Evolutionary conservation across 2,888 invertebrate genomes (phyloP).

Genomic region (Leptodirus hochenwartii): DNA sequence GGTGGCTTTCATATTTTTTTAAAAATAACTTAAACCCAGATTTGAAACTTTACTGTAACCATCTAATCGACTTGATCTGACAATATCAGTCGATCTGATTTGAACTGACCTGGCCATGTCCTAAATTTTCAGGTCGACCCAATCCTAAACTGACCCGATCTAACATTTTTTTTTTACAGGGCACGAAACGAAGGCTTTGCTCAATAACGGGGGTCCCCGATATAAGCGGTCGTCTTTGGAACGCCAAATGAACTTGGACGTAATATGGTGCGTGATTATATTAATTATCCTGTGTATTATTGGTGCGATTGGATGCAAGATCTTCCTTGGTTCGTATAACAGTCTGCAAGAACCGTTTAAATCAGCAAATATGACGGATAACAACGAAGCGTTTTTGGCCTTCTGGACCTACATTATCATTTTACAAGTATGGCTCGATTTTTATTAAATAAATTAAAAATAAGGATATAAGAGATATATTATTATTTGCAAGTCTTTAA

Average conservation of each 20-base stretch:
- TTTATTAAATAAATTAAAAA: too few relatives aligned
- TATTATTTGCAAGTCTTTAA: too few relatives aligned
- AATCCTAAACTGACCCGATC: slow-evolving; percentile 3
- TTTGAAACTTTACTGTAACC: too few relatives aligned
- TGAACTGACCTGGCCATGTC: too few relatives aligned
- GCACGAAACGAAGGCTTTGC: slow-evolving; percentile 94
- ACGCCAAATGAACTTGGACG: slow-evolving; percentile 86
- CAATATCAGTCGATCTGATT: too few relatives aligned
- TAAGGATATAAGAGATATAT: too few relatives aligned
- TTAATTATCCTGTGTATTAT: slow-evolving; percentile 75
- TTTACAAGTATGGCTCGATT: slow-evolving; percentile 45
- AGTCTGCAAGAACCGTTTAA: slow-evolving; percentile 47
- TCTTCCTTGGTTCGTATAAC: slow-evolving; percentile 55
- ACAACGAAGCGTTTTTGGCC: slow-evolving; percentile 52
- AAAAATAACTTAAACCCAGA: too few relatives aligned
- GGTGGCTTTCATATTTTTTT: too few relatives aligned
- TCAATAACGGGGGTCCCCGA: slow-evolving; percentile 90
- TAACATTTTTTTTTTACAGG: slow-evolving; percentile 31
- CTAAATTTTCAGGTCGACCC: too few relatives aligned
- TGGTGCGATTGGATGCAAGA: slow-evolving; percentile 78
- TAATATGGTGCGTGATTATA: slow-evolving; percentile 90
- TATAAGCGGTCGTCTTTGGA: slow-evolving; percentile 87
- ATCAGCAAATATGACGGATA: slow-evolving; percentile 29
- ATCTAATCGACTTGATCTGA: too few relatives aligned
- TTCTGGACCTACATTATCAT: slow-evolving; percentile 95